Conservation (phyloP, 2,113 vertebrate species). For the Percopsis transmontana region DNA sequence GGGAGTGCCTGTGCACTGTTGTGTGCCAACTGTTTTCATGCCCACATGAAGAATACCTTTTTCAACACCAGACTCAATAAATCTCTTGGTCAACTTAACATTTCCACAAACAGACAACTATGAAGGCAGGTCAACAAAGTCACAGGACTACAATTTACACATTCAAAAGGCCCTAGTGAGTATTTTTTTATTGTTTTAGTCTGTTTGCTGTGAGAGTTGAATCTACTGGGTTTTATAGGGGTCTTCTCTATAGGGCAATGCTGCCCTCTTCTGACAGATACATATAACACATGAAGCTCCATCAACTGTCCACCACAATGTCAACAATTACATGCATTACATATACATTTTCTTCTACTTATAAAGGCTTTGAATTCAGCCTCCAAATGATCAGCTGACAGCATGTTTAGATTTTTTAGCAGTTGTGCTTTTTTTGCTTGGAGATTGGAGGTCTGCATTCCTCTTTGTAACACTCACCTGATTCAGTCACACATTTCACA, state of each 20-base stretch:
- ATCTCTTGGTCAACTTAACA: background rate
- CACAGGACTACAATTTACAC: background rate
- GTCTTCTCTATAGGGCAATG: conserved; percentile 8
- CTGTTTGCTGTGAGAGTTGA: background rate
- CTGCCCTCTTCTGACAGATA: conserved; percentile 61
- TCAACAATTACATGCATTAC: conserved; percentile 79
- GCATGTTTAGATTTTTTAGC: conserved; percentile 80
- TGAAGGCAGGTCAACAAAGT: background rate
- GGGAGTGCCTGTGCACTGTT: background rate
- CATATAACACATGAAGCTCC: no score
- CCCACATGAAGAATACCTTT: background rate
- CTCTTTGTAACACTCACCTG: conserved; percentile 3
- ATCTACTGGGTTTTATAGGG: background rate
- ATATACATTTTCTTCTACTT: conserved; percentile 84
- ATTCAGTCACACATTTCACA: conserved; percentile 18
- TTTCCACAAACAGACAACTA: background rate
- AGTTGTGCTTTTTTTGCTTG: conserved; percentile 67
- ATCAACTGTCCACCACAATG: conserved; percentile 23
- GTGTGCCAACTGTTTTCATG: background rate
- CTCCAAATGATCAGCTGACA: conserved; percentile 87
- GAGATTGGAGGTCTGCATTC: conserved; percentile 12
- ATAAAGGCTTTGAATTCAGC: conserved; percentile 83
- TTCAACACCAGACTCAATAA: conserved; percentile 4
- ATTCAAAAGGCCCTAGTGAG: background rate
- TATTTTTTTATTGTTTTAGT: background rate